Percentiles rank a stretch among this genome's conserved stretches.
Conservation (phyloP, 2,113 vertebrate species). For the Chascanopsetta lugubris region DNA sequence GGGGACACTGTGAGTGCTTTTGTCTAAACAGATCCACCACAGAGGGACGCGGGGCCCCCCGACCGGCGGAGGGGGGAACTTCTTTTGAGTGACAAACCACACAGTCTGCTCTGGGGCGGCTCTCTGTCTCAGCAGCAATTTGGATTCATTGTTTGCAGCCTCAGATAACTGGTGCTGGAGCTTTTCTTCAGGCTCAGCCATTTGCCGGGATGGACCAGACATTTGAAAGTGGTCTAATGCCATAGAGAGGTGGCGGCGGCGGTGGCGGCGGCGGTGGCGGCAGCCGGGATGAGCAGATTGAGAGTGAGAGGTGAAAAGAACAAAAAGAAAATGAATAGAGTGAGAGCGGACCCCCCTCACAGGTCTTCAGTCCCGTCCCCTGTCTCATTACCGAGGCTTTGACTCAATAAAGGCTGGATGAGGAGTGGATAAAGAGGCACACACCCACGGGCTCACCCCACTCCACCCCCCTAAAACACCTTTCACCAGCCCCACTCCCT, state of each 20-base stretch:
- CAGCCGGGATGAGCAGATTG: constrained; percentile 49
- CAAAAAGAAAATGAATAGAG: constrained; percentile 66
- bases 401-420: constrained; percentile 80
- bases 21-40: neutral
- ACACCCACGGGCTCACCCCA: constrained; percentile 40
- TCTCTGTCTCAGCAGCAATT: constrained; percentile 62
- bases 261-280: constrained; percentile 27
- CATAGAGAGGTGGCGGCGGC: constrained; percentile 55
- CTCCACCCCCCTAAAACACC: constrained; percentile 40
- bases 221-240: constrained; percentile 72
- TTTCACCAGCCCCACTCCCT: constrained; percentile 36
- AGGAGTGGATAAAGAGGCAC: constrained; percentile 76
- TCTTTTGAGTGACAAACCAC: constrained; percentile 61
- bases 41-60: too few species aligned
- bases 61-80: constrained; percentile 32
- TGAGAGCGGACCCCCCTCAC: constrained; percentile 55
- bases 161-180: constrained; percentile 55
- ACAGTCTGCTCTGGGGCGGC: constrained; percentile 56
- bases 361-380: constrained; percentile 73
- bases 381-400: constrained; percentile 77
- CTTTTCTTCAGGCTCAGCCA: constrained; percentile 61
- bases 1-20: neutral
- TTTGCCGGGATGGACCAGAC: constrained; percentile 61
- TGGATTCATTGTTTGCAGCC: constrained; percentile 70
- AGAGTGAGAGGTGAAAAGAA: constrained; percentile 70